phyloP scores from a whole-genome alignment of 2,888 invertebrate genomes.

The Nephrotoma flavescens region DNA sequence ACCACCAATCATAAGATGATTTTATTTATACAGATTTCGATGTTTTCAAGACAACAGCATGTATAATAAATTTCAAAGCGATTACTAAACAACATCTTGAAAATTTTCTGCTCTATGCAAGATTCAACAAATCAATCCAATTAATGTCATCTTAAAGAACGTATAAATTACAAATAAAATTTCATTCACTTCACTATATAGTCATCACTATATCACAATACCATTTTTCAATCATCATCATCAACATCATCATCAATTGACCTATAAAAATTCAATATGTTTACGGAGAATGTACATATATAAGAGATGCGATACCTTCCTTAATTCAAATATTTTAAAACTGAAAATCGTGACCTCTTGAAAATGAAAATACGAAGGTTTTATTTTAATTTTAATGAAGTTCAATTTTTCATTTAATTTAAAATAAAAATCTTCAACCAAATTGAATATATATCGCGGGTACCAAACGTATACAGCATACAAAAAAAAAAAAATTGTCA shows the following conservation, averaged over 20 bases:
- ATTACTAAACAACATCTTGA: neutral
- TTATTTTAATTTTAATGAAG: neutral
- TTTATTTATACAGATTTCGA: neutral
- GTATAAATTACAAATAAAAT: neutral
- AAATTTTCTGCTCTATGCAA: neutral
- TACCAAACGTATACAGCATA: neutral
- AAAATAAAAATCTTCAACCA: neutral
- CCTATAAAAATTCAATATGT: neutral
- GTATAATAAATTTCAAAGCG: neutral
- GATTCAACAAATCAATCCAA: neutral
- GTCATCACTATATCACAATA: neutral
- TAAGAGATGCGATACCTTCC: neutral
- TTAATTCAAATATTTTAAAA: neutral
- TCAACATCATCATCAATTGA: neutral
- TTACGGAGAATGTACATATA: neutral
- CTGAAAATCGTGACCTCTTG: neutral
- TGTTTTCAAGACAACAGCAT: neutral
- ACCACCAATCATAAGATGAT: neutral
- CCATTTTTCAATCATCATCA: neutral
- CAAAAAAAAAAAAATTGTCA: neutral
- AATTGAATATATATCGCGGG: neutral
- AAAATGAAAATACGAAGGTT: neutral
- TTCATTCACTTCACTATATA: neutral
- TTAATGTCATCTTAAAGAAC: neutral
- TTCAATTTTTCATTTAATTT: neutral